Base-by-base conservation (phyloP, 2,113 vertebrate species). In the Maccullochella peelii region DNA sequence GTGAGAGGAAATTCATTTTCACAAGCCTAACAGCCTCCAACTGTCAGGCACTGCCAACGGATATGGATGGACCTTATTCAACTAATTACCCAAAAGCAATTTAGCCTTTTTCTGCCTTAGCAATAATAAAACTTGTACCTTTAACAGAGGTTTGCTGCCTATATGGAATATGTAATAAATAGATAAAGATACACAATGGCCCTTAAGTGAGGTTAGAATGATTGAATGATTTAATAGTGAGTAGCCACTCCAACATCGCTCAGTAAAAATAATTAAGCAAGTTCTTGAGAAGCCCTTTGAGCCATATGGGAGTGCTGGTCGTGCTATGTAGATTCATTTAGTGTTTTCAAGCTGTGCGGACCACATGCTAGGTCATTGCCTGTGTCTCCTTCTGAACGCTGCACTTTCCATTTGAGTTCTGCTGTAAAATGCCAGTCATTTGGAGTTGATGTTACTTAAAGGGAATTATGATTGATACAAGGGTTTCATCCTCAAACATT, bases 1-100 rank as follows among this genome's bases (percentile, higher is more conserved):
- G 81, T 91, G 88, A 93, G 94, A 95, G 86, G 74, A 85, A 90
- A 94, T 96, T 95, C 92, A 95, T 95, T 96, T 95, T 69, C 86
- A 81, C 79, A 81, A 63, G 91, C 93, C 92, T 90, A 92, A 91
- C 94, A 86, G 80, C 89, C 94, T 94, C 88, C 83, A 86, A 85
- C 91, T 91, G 47, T 92, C 94, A 94, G 67, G 33, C 77, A 82
- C 93, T 93, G 92, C 94, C 75, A 82, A 94, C 93, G 94, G 93
- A 94, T 92, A 95, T 85, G 88, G 92, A 92, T 94, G 92, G 95
- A 85, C 88, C 86, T 92, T 81, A 91, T 93, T 85, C 91, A 92
- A 82, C 79, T 94, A 94, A 92, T 93, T 93, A 89, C 85, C 90
- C 84, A n/a, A 94, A 92, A 88, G 88, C 83, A 94, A 91, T 85